phyloP scores from a whole-genome alignment of 2,888 invertebrate genomes.

The Dascillus cervinus region DNA sequence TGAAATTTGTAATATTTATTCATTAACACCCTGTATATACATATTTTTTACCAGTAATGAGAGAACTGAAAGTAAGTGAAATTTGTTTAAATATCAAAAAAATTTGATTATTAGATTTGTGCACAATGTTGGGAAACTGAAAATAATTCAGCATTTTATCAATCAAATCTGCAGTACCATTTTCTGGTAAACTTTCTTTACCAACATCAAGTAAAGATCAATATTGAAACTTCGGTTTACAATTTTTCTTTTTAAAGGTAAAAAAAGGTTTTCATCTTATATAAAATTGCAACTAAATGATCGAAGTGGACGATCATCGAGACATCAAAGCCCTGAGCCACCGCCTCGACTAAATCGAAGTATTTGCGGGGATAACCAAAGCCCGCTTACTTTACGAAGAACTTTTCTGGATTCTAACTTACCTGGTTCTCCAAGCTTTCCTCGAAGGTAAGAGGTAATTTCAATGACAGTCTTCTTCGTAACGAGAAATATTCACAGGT shows the following conservation, averaged over 20 bases:
- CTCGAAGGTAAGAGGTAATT: constrained; percentile 45
- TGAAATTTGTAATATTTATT: no score
- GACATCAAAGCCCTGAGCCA: constrained; percentile 55
- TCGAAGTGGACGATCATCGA: constrained; percentile 36
- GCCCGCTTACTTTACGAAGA: constrained; percentile 51
- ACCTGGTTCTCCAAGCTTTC: constrained; percentile 47
- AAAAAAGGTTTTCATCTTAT: constrained; percentile 76
- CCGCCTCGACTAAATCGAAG: constrained; percentile 46
- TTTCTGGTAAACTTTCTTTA: no score
- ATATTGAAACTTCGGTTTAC: no score
- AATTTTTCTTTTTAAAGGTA: constrained; percentile 41
- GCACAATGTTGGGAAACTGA: no score
- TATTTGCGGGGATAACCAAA: constrained; percentile 34
- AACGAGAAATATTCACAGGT: constrained; percentile 36
- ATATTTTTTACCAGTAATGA: no score
- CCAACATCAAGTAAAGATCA: no score
- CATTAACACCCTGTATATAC: no score
- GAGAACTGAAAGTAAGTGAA: no score
- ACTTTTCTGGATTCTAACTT: constrained; percentile 48
- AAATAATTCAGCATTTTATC: no score
- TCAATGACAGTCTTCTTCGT: neutral
- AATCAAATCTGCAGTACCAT: no score
- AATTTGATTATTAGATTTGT: no score
- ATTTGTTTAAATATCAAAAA: no score
- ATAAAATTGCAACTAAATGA: constrained; percentile 69